phyloP scores from a whole-genome alignment of 2,888 invertebrate genomes.

The Fragum sueziense region DNA sequence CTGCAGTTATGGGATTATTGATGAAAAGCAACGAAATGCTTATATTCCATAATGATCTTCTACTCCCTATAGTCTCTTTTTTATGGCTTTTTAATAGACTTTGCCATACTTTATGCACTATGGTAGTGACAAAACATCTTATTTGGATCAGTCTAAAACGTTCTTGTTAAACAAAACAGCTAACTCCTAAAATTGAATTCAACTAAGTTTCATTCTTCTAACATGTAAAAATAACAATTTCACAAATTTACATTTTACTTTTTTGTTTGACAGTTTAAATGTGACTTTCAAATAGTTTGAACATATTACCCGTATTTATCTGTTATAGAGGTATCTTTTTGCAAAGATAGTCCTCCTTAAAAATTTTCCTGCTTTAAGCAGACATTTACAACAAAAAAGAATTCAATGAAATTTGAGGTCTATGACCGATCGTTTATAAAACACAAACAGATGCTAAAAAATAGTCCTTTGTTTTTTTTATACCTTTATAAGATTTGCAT shows the following conservation, averaged over 20 bases:
- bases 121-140: too few species aligned
- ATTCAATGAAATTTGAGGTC: conserved; percentile 48
- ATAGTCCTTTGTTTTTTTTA: conserved; percentile 20
- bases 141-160: neutral
- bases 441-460: conserved; percentile 53
- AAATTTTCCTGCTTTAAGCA: conserved; percentile 50
- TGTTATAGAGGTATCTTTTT: conserved; percentile 29
- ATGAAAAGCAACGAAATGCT: too few species aligned
- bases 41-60: too few species aligned
- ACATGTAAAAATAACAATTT: neutral
- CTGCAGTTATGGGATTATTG: too few species aligned
- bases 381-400: conserved; percentile 51
- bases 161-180: neutral
- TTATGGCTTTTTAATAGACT: too few species aligned
- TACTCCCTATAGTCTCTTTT: too few species aligned
- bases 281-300: conserved; percentile 26
- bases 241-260: neutral
- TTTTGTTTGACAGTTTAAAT: neutral
- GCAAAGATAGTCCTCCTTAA: neutral
- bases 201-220: too few species aligned
- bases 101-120: too few species aligned
- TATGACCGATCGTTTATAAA: conserved; percentile 47
- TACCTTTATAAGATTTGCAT: conserved; percentile 21
- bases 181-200: too few species aligned
- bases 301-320: conserved; percentile 50